Conservation (phyloP, 35 echinoderm and acorn worm species). For the Amphiura filiformis region DNA sequence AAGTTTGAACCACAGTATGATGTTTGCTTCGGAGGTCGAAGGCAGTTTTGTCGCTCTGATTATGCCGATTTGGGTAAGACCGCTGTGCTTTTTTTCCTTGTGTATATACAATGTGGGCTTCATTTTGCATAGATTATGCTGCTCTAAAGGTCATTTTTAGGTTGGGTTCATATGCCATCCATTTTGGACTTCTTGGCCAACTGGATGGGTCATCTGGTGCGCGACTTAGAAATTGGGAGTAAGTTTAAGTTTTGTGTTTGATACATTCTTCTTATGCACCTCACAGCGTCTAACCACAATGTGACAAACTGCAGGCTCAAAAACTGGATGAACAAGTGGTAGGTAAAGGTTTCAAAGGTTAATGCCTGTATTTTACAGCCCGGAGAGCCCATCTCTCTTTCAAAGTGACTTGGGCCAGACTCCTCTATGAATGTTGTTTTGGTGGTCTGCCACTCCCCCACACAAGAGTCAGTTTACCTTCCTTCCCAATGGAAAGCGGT, state of each 20-base stretch:
- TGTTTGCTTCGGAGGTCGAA: conserved; percentile 29
- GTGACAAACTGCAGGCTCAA: too few relatives aligned
- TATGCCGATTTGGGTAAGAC: conserved; percentile 36
- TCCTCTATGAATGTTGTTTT: too few relatives aligned
- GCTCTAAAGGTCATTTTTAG: background rate
- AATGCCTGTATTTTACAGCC: too few relatives aligned
- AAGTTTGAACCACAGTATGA: conserved; percentile 14
- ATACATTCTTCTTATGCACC: too few relatives aligned
- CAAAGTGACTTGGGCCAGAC: too few relatives aligned
- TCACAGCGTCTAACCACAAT: too few relatives aligned
- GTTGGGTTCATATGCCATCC: background rate
- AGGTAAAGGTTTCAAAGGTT: too few relatives aligned
- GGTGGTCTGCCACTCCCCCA: too few relatives aligned
- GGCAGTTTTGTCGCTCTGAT: conserved; percentile 19
- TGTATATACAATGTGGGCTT: background rate
- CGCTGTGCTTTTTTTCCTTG: background rate
- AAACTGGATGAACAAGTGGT: too few relatives aligned
- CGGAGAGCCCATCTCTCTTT: too few relatives aligned
- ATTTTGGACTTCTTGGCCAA: background rate
- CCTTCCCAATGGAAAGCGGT: too few relatives aligned
- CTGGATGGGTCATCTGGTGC: background rate
- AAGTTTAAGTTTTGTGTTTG: background rate
- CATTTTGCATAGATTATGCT: background rate
- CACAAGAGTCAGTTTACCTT: too few relatives aligned
- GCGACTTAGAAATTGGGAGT: background rate